A percentile compares a stretch with the other conserved stretches of the same genome.
Evolutionary conservation across 1,140 invertebrate species (phyloP).

Genomic region (Solenopsis fugax): DNA sequence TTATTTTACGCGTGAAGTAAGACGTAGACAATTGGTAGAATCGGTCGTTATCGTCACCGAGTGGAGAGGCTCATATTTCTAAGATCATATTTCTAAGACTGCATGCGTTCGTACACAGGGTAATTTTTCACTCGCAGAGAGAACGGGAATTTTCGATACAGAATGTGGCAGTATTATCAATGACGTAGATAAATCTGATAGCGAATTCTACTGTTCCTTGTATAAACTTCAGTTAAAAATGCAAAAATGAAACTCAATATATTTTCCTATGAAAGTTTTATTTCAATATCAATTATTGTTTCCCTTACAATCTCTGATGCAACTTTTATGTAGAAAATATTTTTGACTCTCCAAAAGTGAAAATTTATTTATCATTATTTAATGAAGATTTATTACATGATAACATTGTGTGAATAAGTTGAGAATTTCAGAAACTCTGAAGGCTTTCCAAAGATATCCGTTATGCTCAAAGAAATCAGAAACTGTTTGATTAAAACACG

Average conservation of each 20-base stretch:
- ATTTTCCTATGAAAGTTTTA: background rate
- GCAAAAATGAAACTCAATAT: background rate
- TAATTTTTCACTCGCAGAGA: conserved; percentile 24
- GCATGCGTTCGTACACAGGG: no score
- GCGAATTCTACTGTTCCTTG: background rate
- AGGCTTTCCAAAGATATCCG: background rate
- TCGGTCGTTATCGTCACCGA: background rate
- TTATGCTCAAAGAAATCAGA: conserved; percentile 41
- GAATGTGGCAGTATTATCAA: conserved; percentile 10
- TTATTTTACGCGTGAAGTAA: conserved; percentile 11
- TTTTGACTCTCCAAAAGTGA: background rate
- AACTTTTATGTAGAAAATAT: conserved; percentile 11
- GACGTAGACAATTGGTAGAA: background rate
- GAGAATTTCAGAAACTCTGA: conserved; percentile 7
- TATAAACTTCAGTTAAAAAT: conserved; percentile 3
- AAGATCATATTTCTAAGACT: conserved; percentile 4
- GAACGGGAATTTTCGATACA: conserved; percentile 20
- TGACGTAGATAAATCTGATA: conserved; percentile 22
- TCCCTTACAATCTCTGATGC: background rate
- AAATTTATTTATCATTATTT: conserved; percentile 31
- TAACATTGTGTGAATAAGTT: background rate
- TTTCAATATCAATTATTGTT: background rate
- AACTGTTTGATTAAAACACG: background rate
- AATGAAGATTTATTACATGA: background rate
- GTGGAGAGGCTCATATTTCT: background rate